Conservation (phyloP, 2,797 vertebrate genomes). For the Sternarchorhynchus goeldii region DNA sequence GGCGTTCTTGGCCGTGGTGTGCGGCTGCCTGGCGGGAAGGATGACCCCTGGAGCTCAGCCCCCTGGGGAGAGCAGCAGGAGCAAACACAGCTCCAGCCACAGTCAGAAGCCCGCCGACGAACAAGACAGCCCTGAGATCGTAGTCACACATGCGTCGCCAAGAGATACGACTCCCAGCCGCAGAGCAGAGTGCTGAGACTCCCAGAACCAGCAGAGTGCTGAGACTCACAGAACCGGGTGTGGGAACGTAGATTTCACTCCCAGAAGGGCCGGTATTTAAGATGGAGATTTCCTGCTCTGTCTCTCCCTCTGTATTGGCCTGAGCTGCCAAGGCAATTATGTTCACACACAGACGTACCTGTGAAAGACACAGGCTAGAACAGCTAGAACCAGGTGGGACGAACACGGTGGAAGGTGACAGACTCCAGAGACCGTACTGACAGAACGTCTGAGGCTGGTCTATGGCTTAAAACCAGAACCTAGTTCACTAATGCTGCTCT, state of each 20-base stretch:
- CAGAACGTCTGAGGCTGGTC: too few species aligned
- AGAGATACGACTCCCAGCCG: slow-evolving; percentile 62
- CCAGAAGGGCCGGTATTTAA: too few species aligned
- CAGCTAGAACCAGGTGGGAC: too few species aligned
- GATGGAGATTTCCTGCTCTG: too few species aligned
- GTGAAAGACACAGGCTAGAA: too few species aligned
- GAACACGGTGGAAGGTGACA: too few species aligned
- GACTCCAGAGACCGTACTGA: too few species aligned
- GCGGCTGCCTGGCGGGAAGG: slow-evolving; percentile 73
- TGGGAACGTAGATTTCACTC: too few species aligned
- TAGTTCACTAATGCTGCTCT: not conserved
- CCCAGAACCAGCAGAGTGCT: slow-evolving; percentile 44
- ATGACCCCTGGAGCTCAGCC: slow-evolving; percentile 41
- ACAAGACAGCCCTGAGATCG: slow-evolving; percentile 65
- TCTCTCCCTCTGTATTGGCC: too few species aligned
- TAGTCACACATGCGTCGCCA: slow-evolving; percentile 41
- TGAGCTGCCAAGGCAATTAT: too few species aligned
- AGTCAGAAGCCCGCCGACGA: slow-evolving; percentile 77
- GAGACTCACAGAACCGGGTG: too few species aligned
- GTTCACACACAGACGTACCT: too few species aligned
- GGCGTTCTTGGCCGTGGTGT: slow-evolving; percentile 87
- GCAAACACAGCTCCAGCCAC: slow-evolving; percentile 90
- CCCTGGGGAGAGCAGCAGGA: slow-evolving; percentile 79
- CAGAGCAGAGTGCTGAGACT: slow-evolving; percentile 59
- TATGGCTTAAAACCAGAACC: not conserved